Conservation (phyloP, 2,797 vertebrate species). For the Catamblyrhynchus diadema region DNA sequence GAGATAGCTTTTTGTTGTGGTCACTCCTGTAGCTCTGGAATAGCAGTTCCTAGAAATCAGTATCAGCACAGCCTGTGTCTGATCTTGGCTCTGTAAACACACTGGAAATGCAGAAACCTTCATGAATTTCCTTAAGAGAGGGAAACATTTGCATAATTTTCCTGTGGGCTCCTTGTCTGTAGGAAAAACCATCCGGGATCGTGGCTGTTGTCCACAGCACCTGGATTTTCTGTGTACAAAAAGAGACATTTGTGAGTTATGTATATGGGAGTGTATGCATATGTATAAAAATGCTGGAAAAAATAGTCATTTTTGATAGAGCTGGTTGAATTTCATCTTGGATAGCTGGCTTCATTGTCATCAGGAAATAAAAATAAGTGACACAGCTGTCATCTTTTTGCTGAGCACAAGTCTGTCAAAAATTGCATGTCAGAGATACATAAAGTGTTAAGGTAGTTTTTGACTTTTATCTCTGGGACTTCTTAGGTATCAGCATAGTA, state of each 20-base stretch:
- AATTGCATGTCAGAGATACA: fast-evolving
- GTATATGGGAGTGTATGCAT: fast-evolving
- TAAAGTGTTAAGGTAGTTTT: neutral
- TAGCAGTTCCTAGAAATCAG: neutral
- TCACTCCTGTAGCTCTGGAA: neutral
- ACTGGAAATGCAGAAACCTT: neutral
- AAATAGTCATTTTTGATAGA: neutral
- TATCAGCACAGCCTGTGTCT: neutral
- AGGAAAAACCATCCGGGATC: neutral
- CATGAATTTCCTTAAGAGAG: neutral
- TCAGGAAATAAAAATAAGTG: neutral
- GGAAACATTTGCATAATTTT: neutral
- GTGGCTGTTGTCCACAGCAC: neutral
- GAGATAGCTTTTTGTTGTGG: neutral
- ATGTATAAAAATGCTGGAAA: neutral
- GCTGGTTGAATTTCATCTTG: neutral
- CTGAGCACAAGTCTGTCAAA: neutral
- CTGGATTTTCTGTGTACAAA: neutral
- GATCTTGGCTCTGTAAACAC: neutral
- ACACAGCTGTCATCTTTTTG: neutral
- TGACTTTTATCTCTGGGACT: neutral
- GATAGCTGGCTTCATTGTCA: neutral
- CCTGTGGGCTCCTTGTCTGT: neutral
- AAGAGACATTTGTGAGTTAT: neutral
- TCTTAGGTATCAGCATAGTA: neutral